Evolutionary conservation across 2,797 vertebrate species (phyloP).

Genomic region (Propithecus perrieri): DNA sequence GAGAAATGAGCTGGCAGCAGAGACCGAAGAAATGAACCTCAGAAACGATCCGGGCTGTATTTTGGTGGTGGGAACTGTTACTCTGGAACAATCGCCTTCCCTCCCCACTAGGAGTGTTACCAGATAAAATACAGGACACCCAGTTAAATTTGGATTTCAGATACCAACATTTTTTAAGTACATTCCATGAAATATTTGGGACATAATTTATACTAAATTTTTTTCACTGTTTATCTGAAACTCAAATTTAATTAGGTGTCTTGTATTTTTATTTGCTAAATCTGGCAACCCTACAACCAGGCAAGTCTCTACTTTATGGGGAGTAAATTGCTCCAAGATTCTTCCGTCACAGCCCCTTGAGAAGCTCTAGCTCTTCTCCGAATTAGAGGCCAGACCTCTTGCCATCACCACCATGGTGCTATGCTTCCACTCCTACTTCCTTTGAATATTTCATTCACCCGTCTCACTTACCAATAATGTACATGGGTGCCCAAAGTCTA

Average conservation of each 20-base stretch:
- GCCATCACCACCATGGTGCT: neutral
- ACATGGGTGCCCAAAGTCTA: neutral
- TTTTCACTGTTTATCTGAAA: constrained; percentile 12
- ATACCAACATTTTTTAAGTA: neutral
- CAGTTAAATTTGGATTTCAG: neutral
- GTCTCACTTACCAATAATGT: neutral
- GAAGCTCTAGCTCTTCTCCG: neutral
- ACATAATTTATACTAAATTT: neutral
- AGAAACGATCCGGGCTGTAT: neutral
- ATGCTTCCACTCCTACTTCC: neutral
- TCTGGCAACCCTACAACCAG: neutral
- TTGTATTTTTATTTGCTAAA: constrained; percentile 34
- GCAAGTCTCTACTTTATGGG: neutral
- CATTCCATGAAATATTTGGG: neutral
- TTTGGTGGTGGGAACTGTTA: neutral
- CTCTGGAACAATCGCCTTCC: neutral
- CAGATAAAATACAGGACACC: neutral
- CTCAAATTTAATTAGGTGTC: neutral
- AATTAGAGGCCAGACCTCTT: neutral
- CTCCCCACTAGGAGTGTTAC: neutral
- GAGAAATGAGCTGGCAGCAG: neutral
- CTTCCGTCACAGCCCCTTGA: neutral
- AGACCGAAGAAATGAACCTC: neutral
- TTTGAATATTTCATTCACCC: neutral
- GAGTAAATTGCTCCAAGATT: neutral